These are phyloP conservation scores for Petrocephalus sullivani DNA, from an alignment of 2,797 vertebrate species.

Conservation along the genomic window DNA sequence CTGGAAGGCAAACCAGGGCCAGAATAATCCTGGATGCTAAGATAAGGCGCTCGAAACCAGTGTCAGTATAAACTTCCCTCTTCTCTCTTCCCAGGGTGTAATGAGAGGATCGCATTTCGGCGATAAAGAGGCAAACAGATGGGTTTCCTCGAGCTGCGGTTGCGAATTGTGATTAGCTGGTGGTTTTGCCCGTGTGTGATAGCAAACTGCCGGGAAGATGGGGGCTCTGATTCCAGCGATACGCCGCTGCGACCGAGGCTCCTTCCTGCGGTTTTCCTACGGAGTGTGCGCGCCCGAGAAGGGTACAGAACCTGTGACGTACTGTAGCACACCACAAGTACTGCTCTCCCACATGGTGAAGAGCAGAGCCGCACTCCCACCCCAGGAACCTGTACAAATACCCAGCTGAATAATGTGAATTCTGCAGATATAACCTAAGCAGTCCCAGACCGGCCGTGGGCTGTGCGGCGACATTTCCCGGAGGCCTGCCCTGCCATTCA, in stretches of 20 bases:
- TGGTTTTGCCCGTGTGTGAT: slow-evolving; percentile 7
- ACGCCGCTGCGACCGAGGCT: background rate
- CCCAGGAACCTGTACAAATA: background rate
- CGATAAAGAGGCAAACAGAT: background rate
- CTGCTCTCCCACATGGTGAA: background rate
- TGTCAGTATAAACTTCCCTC: slow-evolving; percentile 2
- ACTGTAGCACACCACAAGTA: background rate
- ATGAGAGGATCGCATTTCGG: slow-evolving; percentile 2
- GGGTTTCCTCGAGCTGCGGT: background rate
- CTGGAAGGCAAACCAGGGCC: background rate
- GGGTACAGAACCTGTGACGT: background rate
- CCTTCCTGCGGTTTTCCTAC: background rate
- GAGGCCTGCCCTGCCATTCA: background rate
- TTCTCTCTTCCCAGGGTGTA: background rate
- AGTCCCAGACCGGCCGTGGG: background rate
- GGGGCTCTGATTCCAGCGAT: slow-evolving; percentile 2
- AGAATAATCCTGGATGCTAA: background rate
- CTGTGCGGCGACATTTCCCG: background rate
- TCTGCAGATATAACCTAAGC: background rate
- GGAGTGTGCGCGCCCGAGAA: background rate
- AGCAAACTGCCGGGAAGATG: background rate
- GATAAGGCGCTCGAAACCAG: background rate
- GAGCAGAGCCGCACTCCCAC: background rate
- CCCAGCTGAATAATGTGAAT: background rate
- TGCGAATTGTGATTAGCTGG: slow-evolving; percentile 9